These are phyloP conservation scores for Gadopsis marmoratus DNA, from an alignment of 2,797 vertebrate species.

Conservation along the genomic window DNA sequence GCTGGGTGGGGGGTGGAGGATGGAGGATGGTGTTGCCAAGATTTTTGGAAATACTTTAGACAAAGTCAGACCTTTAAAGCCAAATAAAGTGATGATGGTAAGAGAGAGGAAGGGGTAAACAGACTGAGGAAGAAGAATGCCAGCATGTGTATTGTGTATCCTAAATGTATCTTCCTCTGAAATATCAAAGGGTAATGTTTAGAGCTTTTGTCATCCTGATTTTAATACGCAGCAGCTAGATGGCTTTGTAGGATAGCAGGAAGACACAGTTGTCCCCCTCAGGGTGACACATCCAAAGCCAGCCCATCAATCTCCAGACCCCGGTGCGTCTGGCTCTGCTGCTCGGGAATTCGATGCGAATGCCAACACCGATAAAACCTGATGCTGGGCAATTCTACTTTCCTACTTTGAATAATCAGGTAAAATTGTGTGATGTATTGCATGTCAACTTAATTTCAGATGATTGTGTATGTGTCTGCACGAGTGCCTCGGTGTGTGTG, in stretches of 20 bases:
- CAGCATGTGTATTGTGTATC: conserved; percentile 27
- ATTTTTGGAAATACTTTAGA: conserved; percentile 47
- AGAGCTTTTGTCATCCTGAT: conserved; percentile 56
- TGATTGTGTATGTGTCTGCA: conserved; percentile 51
- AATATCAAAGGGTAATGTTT: conserved; percentile 57
- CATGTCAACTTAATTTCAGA: conserved; percentile 66
- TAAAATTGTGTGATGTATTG: conserved; percentile 67
- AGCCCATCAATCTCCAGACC: conserved; percentile 61
- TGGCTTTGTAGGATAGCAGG: conserved; percentile 59
- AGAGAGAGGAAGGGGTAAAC: conserved; percentile 22
- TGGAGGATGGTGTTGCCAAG: conserved; percentile 15
- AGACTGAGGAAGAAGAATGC: conserved; percentile 39
- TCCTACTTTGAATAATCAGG: conserved; percentile 72
- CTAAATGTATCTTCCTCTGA: conserved; percentile 54
- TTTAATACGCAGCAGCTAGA: conserved; percentile 61
- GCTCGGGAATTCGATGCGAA: conserved; percentile 53
- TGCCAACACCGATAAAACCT: conserved; percentile 56
- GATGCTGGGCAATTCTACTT: conserved; percentile 55
- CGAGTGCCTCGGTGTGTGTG: conserved; percentile 48
- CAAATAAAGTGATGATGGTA: conserved; percentile 35
- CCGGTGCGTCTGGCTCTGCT: conserved; percentile 30
- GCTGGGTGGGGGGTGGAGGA: neutral
- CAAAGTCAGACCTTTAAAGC: conserved; percentile 34
- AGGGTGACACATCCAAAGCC: conserved; percentile 54
- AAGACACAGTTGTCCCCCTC: conserved; percentile 54